Base-by-base conservation (phyloP, 2,113 vertebrate genomes). In the Vanacampus margaritifer region DNA sequence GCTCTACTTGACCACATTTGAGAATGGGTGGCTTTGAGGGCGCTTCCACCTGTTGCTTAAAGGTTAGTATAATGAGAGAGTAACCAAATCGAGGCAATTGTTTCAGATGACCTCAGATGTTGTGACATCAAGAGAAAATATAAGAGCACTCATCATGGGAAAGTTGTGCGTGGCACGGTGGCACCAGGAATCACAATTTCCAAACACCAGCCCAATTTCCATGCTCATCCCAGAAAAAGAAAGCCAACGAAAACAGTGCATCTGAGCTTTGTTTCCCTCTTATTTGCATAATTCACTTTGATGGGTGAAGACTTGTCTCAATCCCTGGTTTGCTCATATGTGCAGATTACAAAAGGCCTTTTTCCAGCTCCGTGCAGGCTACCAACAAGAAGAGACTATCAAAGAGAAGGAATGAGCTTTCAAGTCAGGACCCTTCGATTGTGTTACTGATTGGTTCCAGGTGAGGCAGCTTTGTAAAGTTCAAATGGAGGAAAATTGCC, bases 391-490 rank as follows among this genome's bases (percentile, higher is more conserved):
- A 87, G 87, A 91, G 91, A 84, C 88, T 92, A 91, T 93, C 92
- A 92, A 93, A 94, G 89, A 63, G 81, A 90, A 85, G 79, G 86
- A 87, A 86, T 87, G 82, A 88, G 90, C 90, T 94, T 94, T 94
- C 92, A 84, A 35, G 91, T 92, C 85, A 88, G 92, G 90, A 91
- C 90, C 89, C 89, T 91, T 92, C 89, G 90, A 90, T 90, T 90
- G 79, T 91, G 86, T 93, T 92, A 92, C 74, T 92, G 90, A 94
- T 93, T 93, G 88, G 87, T 96, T 95, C 93, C 92, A 95, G 93
- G 93, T 93, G 92, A 93, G 84, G 88, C 86, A 86, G 91, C 92
- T 93, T 92, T 91, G 83, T 84, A 82, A 90, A 89, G 83, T 89
- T 90, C 90, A 87, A 90, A 87, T 74, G 76, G 89, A 90, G 89